Base-by-base conservation (phyloP, 2,113 vertebrate genomes). In the Cervus canadensis region DNA sequence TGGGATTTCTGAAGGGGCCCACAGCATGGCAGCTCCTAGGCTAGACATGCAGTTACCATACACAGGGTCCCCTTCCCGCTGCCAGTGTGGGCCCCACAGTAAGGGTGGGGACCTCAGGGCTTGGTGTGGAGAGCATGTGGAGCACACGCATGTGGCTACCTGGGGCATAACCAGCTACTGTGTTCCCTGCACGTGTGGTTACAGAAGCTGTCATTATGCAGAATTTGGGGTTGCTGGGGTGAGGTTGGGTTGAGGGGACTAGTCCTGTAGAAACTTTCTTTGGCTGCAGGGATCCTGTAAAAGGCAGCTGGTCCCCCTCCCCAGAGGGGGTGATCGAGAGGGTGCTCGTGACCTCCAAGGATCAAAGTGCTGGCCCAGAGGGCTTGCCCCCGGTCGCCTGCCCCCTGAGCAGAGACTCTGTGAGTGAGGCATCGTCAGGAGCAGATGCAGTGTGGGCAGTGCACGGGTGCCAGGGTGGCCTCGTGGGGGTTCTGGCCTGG, bases 241-340 rank as follows among this genome's bases (percentile, higher is more conserved):
- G 50, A 15, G 50, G 14, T 52, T 3, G 50, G 50, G 14, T 52
- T 0, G 14, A 1, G 50, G 14, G 4, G 14, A 16, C 1, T 15
- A 15, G 50, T 52, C 50, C 50, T 52, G 4, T 15, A 52, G 50
- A 52, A 3, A 1, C 50, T 52, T 52, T 52, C 14, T 52, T 52
- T 52, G 50, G 14, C 14, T 52, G 50, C 1, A 52, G 50, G 14
- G 14, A 52, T 52, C 50, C 50, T 52, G 50, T 52, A 15, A 14
- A 52, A 52, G 4, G 50, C 4, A 52, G 50, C 4, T 52, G 50
- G 50, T 15, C 14, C 50, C 14, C 50, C 36, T 52, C 14, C 50
- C 50, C 50, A 52, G 50, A 52, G 50, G 15, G 50, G 50, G 50
- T 52, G 50, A 52, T 52, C 50, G 50, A 15, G 50, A 52, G 50